Evolutionary conservation across 1,140 invertebrate genomes (phyloP), one percentile per base, ranked within the genome.

Genomic region (Armadillidium nasatum): DNA sequence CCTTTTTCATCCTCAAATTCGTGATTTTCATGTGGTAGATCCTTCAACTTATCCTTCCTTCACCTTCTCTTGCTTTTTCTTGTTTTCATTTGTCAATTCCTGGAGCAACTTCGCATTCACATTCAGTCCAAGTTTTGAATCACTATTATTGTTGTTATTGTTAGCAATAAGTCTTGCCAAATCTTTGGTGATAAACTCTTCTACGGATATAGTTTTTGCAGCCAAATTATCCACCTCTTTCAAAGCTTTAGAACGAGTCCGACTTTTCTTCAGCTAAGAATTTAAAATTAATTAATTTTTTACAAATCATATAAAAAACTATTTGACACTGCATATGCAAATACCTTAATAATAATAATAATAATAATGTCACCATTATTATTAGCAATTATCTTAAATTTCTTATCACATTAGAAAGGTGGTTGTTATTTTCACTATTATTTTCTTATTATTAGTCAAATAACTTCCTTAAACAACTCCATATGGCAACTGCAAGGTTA

Each of bases 131-230:
- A 15, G 19, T 70, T 21, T 70, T n/a, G 21, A 11, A 10, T 11
- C 68, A 22, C n/a, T 76, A 13, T 43, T 13, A 15, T 73, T 77
- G 21, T 67, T 70, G n/a, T 46, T 74, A 46, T 50, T 71, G 7
- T 45, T 22, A 13, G 46, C 43, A 10, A 74, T 45, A 33, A 46
- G 44, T 13, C 23, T 44, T n/a, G 73, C 60, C 7, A 78, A 19
- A 19, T 69, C 73, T 44, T 44, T 66, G 13, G 73, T 74, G 4
- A 78, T 74, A 50, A 71, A 75, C 1, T 67, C 43, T 33, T 75
- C 76, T 13, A 78, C 50, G 15, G 73, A 67, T 21, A 73, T n/a
- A n/a, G 67, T 72, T 10, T 75, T 44, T 9, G 44, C 43, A 7
- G 19, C 21, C 43, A 22, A 22, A 9, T 70, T 54, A 10, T 77